These are phyloP conservation scores for Notocelia uddmanniana DNA, from an alignment of 2,888 invertebrate genomes.

Conservation along the genomic window DNA sequence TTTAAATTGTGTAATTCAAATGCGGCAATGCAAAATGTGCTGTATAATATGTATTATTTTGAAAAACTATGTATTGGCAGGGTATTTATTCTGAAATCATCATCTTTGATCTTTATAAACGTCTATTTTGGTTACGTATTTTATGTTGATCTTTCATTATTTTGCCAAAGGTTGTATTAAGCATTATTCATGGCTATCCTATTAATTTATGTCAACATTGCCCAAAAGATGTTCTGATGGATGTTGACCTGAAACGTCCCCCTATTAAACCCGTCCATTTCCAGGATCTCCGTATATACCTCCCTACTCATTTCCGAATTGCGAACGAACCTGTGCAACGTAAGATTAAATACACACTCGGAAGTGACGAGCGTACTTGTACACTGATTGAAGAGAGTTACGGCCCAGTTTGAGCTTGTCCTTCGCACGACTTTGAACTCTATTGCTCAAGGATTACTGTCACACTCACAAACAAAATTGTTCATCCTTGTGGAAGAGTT, in stretches of 20 bases:
- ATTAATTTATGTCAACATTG: background rate
- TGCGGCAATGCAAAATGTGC: background rate
- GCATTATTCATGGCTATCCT: background rate
- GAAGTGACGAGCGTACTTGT: background rate
- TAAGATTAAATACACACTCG: background rate
- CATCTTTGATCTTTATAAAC: no score
- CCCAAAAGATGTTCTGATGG: background rate
- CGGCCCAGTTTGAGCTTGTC: background rate
- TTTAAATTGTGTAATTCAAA: background rate
- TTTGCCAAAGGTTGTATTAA: no score
- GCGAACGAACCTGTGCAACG: background rate
- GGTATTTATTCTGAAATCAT: no score
- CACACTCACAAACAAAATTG: background rate
- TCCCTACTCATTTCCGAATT: background rate
- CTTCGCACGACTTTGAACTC: background rate
- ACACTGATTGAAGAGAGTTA: slow-evolving; percentile 4
- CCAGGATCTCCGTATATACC: background rate
- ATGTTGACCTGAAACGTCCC: background rate
- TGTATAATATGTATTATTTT: no score
- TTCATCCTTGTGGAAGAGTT: background rate
- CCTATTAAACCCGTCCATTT: background rate
- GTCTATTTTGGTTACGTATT: no score
- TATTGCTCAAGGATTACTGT: background rate
- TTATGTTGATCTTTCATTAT: no score
- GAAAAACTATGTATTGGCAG: no score